These are phyloP conservation scores for Psittacula echo DNA, from an alignment of 2,797 vertebrate genomes.

Conservation along the genomic window DNA sequence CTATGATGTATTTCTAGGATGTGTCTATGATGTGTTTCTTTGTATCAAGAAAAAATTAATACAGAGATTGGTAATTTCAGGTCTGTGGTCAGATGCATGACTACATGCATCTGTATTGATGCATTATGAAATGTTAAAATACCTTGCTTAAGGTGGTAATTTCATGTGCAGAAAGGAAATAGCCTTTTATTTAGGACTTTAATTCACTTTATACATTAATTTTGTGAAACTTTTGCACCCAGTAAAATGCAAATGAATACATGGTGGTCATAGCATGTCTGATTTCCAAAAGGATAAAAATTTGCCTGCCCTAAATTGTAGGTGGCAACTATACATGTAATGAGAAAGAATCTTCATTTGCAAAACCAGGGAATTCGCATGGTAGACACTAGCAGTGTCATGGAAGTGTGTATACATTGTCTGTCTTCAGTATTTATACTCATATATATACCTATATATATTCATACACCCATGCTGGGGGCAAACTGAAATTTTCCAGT, in stretches of 20 bases:
- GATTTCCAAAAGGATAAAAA: neutral
- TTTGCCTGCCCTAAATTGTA: neutral
- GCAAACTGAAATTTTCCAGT: neutral
- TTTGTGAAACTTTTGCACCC: neutral
- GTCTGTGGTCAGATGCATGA: neutral
- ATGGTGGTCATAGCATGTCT: rapidly evolving
- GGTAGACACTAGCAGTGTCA: neutral
- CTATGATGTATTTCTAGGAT: neutral
- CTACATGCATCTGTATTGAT: neutral
- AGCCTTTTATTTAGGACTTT: neutral
- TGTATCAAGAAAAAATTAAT: neutral
- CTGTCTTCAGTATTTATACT: neutral
- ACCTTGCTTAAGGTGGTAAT: neutral
- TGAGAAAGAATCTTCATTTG: neutral
- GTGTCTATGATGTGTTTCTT: neutral
- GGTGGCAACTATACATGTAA: neutral
- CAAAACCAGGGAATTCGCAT: rapidly evolving
- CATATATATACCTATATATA: neutral
- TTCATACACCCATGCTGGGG: neutral
- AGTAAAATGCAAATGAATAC: neutral
- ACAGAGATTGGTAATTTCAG: neutral
- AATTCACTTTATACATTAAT: neutral
- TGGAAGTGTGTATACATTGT: neutral
- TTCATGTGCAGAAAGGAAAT: neutral
- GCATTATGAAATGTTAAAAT: neutral